Evolutionary conservation across 2,888 invertebrate species (phyloP).

Genomic region (Sturmia bella): DNA sequence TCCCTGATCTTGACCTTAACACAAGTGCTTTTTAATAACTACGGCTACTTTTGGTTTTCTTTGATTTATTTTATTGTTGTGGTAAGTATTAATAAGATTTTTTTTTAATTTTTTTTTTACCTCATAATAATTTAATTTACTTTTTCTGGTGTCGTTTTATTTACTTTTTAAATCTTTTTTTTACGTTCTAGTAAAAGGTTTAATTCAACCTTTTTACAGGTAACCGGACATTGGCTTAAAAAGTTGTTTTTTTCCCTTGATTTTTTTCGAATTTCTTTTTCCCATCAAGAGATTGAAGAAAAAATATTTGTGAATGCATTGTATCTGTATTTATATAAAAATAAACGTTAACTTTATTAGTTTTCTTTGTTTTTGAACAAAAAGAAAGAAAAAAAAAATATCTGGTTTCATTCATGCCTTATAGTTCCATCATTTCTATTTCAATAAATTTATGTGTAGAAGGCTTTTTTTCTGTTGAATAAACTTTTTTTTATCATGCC

Average conservation of each 20-base stretch:
- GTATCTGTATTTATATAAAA: no score
- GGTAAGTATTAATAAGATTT: constrained; percentile 28
- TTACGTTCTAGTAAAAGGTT: neutral
- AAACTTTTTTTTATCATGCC: neutral
- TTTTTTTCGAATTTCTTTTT: neutral
- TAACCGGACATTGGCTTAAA: constrained; percentile 48
- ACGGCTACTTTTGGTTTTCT: constrained; percentile 9
- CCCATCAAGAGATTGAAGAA: neutral
- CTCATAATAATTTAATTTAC: constrained; percentile 6
- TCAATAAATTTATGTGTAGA: neutral
- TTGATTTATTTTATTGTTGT: constrained; percentile 7
- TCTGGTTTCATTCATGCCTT: neutral
- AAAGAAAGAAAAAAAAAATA: neutral
- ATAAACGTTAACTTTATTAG: neutral
- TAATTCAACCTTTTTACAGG: neutral
- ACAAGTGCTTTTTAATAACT: constrained; percentile 30
- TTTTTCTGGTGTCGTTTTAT: constrained; percentile 26
- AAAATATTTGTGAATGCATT: neutral
- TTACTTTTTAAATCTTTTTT: constrained; percentile 18
- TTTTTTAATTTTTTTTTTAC: no score
- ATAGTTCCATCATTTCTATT: neutral
- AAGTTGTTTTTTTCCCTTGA: constrained; percentile 10
- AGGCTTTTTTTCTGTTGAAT: neutral
- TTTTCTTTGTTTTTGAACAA: neutral
- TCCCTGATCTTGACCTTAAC: constrained; percentile 46